Percentiles rank a stretch among this genome's conserved stretches.
These are phyloP conservation scores for Trissolcus basalis DNA, from an alignment of 1,140 invertebrate genomes.

Conservation along the genomic window DNA sequence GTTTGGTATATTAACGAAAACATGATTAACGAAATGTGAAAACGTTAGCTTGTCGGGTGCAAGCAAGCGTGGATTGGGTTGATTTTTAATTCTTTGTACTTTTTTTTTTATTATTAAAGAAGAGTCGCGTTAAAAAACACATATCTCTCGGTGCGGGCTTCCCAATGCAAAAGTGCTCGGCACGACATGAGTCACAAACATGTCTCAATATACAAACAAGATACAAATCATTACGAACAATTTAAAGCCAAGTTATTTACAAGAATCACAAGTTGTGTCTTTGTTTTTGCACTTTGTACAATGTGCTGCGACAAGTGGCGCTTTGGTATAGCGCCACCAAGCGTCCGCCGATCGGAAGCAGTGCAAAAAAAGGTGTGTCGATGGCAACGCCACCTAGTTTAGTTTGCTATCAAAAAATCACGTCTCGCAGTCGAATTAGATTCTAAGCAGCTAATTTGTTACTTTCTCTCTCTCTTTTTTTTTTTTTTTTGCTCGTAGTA, in stretches of 20 bases:
- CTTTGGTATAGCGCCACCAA: slow-evolving; percentile 2
- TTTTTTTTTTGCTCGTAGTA: background rate
- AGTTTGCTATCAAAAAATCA: no score
- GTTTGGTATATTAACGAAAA: no score
- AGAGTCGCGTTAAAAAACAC: slow-evolving; percentile 37
- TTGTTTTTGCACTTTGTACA: slow-evolving; percentile 37
- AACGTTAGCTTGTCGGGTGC: slow-evolving; percentile 30
- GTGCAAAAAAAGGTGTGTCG: slow-evolving; percentile 2
- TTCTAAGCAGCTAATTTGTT: background rate
- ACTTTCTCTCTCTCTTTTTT: slow-evolving; percentile 5
- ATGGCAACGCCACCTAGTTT: slow-evolving; percentile 6
- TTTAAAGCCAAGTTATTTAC: slow-evolving; percentile 52
- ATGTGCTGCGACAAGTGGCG: slow-evolving; percentile 7
- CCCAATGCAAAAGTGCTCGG: slow-evolving; percentile 42
- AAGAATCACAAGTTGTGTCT: slow-evolving; percentile 17
- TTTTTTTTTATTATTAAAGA: no score
- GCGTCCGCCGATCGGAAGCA: background rate
- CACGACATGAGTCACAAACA: slow-evolving; percentile 44
- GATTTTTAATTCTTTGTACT: no score
- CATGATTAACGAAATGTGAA: slow-evolving; percentile 8
- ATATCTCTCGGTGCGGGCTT: slow-evolving; percentile 42
- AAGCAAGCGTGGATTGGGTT: slow-evolving; percentile 54
- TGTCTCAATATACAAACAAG: slow-evolving; percentile 47
- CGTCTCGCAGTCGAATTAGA: slow-evolving; percentile 1
- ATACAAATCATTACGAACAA: slow-evolving; percentile 47